Evolutionary conservation across 1,140 invertebrate genomes (phyloP).

Genomic region (Drosophila willistoni): DNA sequence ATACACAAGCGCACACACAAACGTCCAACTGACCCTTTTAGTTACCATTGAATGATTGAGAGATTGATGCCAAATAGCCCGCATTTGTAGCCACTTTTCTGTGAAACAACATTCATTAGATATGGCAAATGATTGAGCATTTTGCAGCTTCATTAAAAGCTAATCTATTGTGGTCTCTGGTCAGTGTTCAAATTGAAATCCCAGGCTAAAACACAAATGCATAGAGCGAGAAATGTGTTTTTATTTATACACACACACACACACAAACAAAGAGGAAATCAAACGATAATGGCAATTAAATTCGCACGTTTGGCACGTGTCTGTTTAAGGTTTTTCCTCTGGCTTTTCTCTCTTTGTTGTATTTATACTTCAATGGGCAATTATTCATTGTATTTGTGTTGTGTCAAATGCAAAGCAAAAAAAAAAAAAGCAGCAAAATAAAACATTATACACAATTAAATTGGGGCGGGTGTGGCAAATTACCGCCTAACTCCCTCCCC

Average conservation of each 20-base stretch:
- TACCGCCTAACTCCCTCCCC: not conserved
- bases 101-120: not conserved
- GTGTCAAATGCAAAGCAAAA: not conserved
- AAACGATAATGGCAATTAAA: slow-evolving; percentile 46
- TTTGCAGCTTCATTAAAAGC: slow-evolving; percentile 36
- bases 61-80: too few relatives aligned
- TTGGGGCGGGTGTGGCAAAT: not conserved
- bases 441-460: slow-evolving; percentile 1
- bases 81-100: slow-evolving; percentile 23
- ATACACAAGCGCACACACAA: not conserved
- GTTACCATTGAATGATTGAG: slow-evolving; percentile 18
- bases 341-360: slow-evolving; percentile 9
- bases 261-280: slow-evolving; percentile 1
- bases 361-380: slow-evolving; percentile 26
- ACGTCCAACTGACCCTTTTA: not conserved
- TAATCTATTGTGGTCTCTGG: slow-evolving; percentile 1
- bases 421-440: not conserved
- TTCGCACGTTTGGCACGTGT: slow-evolving; percentile 12
- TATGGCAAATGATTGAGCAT: slow-evolving; percentile 10
- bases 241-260: not conserved
- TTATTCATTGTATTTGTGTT: slow-evolving; percentile 13
- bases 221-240: not conserved
- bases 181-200: not conserved
- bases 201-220: too few relatives aligned
- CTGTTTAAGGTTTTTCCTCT: slow-evolving; percentile 12